Conservation (phyloP, 2,113 vertebrate species). For the Lycaon pictus region DNA sequence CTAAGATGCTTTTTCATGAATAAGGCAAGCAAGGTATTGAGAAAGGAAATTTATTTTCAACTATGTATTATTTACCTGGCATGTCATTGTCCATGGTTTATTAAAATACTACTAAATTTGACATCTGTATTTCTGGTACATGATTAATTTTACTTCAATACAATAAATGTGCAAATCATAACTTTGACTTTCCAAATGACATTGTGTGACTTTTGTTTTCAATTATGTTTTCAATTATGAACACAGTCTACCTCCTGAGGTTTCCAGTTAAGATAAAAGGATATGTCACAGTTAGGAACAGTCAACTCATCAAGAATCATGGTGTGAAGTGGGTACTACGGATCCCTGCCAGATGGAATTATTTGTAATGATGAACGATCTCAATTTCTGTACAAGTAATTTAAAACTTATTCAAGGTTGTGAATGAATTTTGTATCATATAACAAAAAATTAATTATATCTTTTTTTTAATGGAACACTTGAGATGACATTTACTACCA, state of each 20-base stretch:
- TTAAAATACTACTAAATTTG: slow-evolving; percentile 51
- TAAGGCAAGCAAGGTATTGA: neutral
- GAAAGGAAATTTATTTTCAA: slow-evolving; percentile 48
- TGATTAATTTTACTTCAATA: slow-evolving; percentile 33
- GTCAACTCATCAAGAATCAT: slow-evolving; percentile 75
- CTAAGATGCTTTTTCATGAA: neutral
- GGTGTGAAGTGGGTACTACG: slow-evolving; percentile 64
- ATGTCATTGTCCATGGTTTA: neutral
- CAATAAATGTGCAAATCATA: neutral
- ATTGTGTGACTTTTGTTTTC: slow-evolving; percentile 78
- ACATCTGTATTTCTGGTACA: slow-evolving; percentile 51
- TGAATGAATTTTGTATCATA: slow-evolving; percentile 72
- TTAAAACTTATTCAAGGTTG: slow-evolving; percentile 75
- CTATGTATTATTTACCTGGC: neutral
- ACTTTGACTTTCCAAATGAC: slow-evolving; percentile 59
- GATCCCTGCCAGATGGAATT: slow-evolving; percentile 79
- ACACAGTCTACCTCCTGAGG: slow-evolving; percentile 64
- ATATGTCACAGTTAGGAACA: slow-evolving; percentile 71
- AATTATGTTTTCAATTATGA: slow-evolving; percentile 81
- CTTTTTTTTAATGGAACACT: slow-evolving; percentile 49
- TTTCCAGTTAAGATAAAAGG: slow-evolving; percentile 78
- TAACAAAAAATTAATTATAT: slow-evolving; percentile 61
- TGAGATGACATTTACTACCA: slow-evolving; percentile 54
- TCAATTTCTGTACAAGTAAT: slow-evolving; percentile 81
- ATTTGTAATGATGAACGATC: slow-evolving; percentile 81